Conservation (phyloP, 2,797 vertebrate genomes). For the Oceanodroma leucorhoa region DNA sequence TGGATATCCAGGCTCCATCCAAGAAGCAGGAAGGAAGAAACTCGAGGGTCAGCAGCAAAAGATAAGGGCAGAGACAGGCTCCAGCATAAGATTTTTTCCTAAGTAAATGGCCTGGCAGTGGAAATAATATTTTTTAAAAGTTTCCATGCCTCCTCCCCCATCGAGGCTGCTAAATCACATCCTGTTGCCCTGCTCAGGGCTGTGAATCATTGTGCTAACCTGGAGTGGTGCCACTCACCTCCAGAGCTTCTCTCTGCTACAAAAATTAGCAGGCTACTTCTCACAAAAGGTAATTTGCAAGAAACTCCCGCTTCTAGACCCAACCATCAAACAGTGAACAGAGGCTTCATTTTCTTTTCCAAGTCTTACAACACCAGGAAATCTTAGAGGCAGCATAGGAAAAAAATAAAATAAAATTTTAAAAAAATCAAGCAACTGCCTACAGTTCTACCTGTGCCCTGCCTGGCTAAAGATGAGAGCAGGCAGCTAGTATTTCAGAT, state of each 20-base stretch:
- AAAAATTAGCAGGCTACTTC: not conserved
- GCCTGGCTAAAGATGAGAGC: not conserved
- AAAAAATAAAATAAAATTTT: not conserved
- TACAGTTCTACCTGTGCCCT: not conserved
- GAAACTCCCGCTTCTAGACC: not conserved
- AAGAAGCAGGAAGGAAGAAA: slow-evolving; percentile 1
- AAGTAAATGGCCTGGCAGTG: not conserved
- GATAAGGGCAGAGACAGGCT: not conserved
- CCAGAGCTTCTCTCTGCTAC: not conserved
- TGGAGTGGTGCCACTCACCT: not conserved
- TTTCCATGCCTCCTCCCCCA: not conserved
- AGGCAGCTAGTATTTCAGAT: slow-evolving; percentile 6
- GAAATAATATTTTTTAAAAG: not conserved
- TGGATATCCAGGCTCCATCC: not conserved
- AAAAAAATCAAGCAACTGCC: not conserved
- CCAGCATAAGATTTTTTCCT: not conserved
- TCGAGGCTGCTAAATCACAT: not conserved
- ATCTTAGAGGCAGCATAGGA: not conserved
- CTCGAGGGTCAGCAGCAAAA: not conserved
- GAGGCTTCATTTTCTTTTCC: not conserved
- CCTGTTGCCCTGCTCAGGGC: not conserved
- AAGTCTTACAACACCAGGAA: not conserved
- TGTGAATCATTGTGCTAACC: not conserved
- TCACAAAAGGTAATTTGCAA: not conserved
- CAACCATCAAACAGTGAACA: not conserved